Base-by-base conservation (phyloP, 1,140 invertebrate species). In the Anoplophora glabripennis region DNA sequence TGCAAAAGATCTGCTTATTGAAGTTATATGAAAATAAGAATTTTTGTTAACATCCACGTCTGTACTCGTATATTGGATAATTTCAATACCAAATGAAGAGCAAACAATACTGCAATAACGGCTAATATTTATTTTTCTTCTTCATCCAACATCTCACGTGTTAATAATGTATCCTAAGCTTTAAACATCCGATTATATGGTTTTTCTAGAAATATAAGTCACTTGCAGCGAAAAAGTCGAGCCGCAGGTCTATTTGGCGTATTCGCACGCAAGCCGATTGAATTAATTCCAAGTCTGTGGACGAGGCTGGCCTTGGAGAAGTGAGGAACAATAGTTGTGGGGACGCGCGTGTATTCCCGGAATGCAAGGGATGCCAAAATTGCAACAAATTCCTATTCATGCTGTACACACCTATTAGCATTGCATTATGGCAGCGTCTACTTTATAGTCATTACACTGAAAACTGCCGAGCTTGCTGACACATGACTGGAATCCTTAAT, bases 311-410 rank as follows among this genome's bases (percentile, higher is more conserved):
- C 63, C 63, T 64, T 64, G 63, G 54, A 11, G 55, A 60, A 66
- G 61, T 62, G 64, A 68, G 64, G 62, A 64, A 56, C 62, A 41
- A 56, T 57, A 33, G 34, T 49, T 34, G 47, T 34, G 36, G 55
- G 56, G 63, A 63, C 61, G 62, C 67, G 61, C 61, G 59, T 68
- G 64, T 59, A 68, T 68, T 68, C 64, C 57, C 53, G 54, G 62
- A 64, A 66, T 68, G 64, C 65, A 63, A 68, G 61, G n/a, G 57
- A 66, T 61, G 67, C 65, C 67, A 62, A 66, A 68, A 66, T 68
- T 63, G 64, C 67, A 66, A 46, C 53, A 49, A 59, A 61, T 63
- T 60, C 49, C 41, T 53, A 59, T 38, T 61, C 63, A 58, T 52
- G 47, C 42, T 28, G 48, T 36, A 41, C 28, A 41, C 46, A 57